phyloP scores from a whole-genome alignment of 2,888 invertebrate species.

The Cepaea hortensis region DNA sequence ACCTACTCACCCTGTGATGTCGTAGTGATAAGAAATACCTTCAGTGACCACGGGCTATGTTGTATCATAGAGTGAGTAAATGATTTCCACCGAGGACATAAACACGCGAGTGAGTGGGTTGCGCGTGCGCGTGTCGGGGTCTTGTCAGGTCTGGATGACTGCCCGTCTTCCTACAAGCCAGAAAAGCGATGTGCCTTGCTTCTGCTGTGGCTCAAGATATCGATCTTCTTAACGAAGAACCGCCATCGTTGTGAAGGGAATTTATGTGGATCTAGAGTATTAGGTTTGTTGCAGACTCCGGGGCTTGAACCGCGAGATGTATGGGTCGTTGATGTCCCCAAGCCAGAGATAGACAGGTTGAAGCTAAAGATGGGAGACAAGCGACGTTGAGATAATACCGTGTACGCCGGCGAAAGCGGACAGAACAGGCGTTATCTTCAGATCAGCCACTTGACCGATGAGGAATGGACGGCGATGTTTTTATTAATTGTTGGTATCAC shows the following conservation, averaged over 20 bases:
- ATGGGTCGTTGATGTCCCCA: no score
- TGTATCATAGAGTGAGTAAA: background rate
- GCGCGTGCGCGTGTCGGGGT: background rate
- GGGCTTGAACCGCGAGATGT: background rate
- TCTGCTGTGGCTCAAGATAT: background rate
- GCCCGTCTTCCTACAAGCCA: background rate
- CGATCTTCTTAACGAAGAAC: constrained; percentile 4
- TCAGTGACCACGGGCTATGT: background rate
- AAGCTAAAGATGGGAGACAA: no score
- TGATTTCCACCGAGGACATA: background rate
- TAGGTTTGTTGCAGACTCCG: background rate
- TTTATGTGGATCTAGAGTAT: background rate
- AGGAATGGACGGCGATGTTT: no score
- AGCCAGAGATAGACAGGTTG: no score
- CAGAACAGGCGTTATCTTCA: no score
- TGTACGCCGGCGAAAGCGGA: no score
- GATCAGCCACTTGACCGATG: no score
- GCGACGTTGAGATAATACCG: no score
- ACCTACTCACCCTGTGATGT: no score
- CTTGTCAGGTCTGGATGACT: background rate
- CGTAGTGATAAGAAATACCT: no score
- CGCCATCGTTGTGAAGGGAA: background rate
- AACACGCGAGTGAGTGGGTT: background rate
- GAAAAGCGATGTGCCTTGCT: background rate
- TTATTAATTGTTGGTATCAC: no score